These are phyloP conservation scores for Drosophila mercatorum DNA, from an alignment of 2,888 invertebrate genomes.

Conservation along the genomic window DNA sequence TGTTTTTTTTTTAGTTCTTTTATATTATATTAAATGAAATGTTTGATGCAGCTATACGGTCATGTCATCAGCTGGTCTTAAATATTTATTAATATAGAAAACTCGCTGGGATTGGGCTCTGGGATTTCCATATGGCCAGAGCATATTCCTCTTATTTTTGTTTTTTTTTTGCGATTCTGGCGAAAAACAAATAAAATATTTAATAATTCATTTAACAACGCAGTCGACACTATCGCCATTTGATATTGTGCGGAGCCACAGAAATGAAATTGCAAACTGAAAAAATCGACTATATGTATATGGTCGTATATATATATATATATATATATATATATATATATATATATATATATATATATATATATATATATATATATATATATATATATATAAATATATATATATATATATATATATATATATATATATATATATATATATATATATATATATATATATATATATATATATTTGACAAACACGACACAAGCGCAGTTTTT, in stretches of 20 bases:
- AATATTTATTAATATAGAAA: conserved; percentile 34
- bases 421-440: too few relatives aligned
- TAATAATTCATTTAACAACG: conserved; percentile 28
- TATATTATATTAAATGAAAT: neutral
- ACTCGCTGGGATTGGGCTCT: conserved; percentile 9
- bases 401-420: conserved; percentile 23
- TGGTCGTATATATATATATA: conserved; percentile 10
- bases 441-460: conserved; percentile 9
- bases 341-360: conserved; percentile 24
- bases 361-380: conserved; percentile 14
- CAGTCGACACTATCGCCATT: conserved; percentile 28
- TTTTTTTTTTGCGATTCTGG: too few relatives aligned
- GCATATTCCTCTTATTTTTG: neutral
- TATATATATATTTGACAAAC: conserved; percentile 28
- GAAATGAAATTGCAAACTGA: neutral
- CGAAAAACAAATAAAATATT: conserved; percentile 21
- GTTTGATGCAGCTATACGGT: conserved; percentile 6
- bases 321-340: neutral
- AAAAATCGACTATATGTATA: conserved; percentile 3
- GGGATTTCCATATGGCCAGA: conserved; percentile 29
- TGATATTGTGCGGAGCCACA: conserved; percentile 1
- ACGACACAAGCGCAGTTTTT: conserved; percentile 28
- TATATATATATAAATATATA: conserved; percentile 1
- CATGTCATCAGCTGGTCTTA: conserved; percentile 15
- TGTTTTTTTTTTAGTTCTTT: neutral